Evolutionary conservation across 37 sponge, comb jelly and placozoan species (phyloP), one percentile per base, ranked within the genome.

Genomic region (Geodia barretti): DNA sequence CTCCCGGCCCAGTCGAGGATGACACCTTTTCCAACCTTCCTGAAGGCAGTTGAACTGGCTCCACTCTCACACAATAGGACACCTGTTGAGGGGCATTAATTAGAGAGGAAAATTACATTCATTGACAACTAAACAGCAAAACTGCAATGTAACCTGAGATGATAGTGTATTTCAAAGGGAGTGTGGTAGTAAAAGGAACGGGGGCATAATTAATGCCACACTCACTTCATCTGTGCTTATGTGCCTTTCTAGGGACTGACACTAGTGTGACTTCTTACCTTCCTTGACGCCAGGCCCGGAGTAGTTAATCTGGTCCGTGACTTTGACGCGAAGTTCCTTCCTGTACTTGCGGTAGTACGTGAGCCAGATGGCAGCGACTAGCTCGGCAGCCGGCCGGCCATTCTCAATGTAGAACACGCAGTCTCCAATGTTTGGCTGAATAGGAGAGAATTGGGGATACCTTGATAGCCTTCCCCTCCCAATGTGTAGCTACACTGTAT

Each of bases 401-500:
- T 87, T 68, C 8, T 74, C 75, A 5, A 91, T 29, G 63, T 83
- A 87, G 31, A 82, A 83, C 38, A 87, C 88, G 68, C 65, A 70
- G 68, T 91, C 92, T 32, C 92, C 92, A 75, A 80, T 70, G 28
- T 77, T 82, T 8, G 80, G 72, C 91, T 86, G 66, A 43, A 78
- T 0, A 21, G 29, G 33, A 30, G 11, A 24, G 72, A 0, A n/a
- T n/a, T n/a, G n/a, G n/a, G n/a, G n/a, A n/a, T n/a, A n/a, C n/a
- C n/a, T n/a, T n/a, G n/a, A n/a, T n/a, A n/a, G n/a, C n/a, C n/a
- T n/a, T n/a, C n/a, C n/a, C n/a, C n/a, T n/a, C n/a, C n/a, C n/a
- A n/a, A n/a, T n/a, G n/a, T n/a, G n/a, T n/a, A n/a, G n/a, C n/a
- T n/a, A n/a, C n/a, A n/a, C n/a, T n/a, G n/a, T n/a, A n/a, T n/a